These are phyloP conservation scores for Tachycineta bicolor DNA, from an alignment of 2,113 vertebrate genomes.

Conservation along the genomic window DNA sequence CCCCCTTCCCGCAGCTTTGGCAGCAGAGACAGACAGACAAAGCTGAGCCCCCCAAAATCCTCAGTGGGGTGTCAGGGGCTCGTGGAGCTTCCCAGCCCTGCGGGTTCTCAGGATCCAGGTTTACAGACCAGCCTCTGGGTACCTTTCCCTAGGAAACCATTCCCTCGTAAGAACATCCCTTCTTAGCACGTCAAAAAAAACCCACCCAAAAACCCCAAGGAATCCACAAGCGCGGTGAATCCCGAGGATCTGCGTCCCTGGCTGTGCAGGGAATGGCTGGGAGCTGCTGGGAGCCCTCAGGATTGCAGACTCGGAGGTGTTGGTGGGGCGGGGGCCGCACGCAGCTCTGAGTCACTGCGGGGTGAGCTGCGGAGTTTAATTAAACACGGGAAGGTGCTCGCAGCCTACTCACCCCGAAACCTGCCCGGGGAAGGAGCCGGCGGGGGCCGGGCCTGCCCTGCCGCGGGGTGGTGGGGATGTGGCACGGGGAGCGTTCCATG, in stretches of 20 bases:
- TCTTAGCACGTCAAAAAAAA: too few relatives aligned
- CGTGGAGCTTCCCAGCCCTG: not conserved
- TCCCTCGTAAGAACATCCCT: not conserved
- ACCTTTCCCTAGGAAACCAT: not conserved
- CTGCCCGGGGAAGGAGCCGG: not conserved
- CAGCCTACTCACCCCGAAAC: not conserved
- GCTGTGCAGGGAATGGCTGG: accelerated
- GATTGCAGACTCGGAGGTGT: not conserved
- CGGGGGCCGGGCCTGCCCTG: not conserved
- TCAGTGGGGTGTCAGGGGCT: not conserved
- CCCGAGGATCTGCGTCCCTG: accelerated
- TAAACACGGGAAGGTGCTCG: not conserved
- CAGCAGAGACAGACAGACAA: accelerated
- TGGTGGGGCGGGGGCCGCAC: not conserved
- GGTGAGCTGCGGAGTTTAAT: not conserved
- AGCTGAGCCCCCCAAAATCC: not conserved
- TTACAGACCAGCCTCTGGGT: not conserved
- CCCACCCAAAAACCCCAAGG: not conserved
- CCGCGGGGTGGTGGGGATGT: accelerated
- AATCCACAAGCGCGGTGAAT: accelerated
- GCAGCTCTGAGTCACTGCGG: not conserved
- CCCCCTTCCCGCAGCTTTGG: not conserved
- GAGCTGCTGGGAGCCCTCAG: not conserved
- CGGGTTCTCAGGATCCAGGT: too few relatives aligned
- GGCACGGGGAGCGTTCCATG: not conserved